Percentiles rank a stretch among this genome's conserved stretches.
Evolutionary conservation across 2,888 invertebrate genomes (phyloP).

Genomic region (Xanthostigma xanthostigma): DNA sequence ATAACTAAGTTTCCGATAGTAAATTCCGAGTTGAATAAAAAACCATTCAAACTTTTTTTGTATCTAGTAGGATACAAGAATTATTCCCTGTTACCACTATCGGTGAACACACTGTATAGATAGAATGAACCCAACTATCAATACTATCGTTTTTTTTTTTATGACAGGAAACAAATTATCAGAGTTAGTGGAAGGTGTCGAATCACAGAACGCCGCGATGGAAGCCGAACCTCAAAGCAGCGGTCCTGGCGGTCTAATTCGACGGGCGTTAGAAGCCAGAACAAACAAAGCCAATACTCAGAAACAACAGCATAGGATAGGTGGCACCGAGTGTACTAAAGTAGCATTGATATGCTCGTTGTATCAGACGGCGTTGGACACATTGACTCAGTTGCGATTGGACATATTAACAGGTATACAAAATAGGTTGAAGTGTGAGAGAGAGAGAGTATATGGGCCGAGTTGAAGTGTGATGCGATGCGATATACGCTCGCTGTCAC

Average conservation of each 20-base stretch:
- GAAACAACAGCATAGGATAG: conserved; percentile 58
- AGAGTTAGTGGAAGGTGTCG: conserved; percentile 31
- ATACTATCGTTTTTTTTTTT: conserved; percentile 1
- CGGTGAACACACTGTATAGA: too few relatives aligned
- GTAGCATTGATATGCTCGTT: conserved; percentile 79
- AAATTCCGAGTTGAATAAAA: too few relatives aligned
- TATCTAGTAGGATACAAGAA: too few relatives aligned
- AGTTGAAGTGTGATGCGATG: too few relatives aligned
- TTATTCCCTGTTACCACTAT: too few relatives aligned
- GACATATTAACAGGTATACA: conserved; percentile 77
- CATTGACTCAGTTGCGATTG: conserved; percentile 76
- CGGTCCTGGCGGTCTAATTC: conserved; percentile 28
- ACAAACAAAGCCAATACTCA: conserved; percentile 43
- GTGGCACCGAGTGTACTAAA: conserved; percentile 65
- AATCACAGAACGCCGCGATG: conserved; percentile 16
- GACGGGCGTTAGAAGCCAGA: conserved; percentile 43
- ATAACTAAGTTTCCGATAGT: too few relatives aligned
- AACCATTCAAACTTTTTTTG: too few relatives aligned
- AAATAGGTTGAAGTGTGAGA: too few relatives aligned
- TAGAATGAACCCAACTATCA: background rate
- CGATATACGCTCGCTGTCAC: too few relatives aligned
- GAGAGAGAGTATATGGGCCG: too few relatives aligned
- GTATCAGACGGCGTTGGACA: conserved; percentile 81
- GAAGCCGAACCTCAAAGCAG: conserved; percentile 21
- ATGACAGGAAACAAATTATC: conserved; percentile 29